These are phyloP conservation scores for Notodonta ziczac DNA, from an alignment of 2,888 invertebrate species.

Conservation along the genomic window DNA sequence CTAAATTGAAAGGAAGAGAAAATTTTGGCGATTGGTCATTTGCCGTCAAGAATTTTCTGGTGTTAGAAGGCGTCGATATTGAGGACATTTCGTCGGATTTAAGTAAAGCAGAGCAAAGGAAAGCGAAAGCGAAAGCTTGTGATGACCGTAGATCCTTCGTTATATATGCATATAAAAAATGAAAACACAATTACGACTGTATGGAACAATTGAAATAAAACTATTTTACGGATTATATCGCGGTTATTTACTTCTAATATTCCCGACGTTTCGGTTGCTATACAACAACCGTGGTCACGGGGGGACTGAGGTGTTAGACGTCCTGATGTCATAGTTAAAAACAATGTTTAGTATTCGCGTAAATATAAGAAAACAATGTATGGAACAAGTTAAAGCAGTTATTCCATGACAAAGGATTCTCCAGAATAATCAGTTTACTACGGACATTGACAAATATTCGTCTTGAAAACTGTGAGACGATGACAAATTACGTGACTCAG, in stretches of 20 bases:
- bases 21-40: constrained; percentile 3
- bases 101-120: constrained; percentile 2
- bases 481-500: constrained; percentile 6
- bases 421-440: constrained; percentile 4
- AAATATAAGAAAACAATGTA: too few relatives aligned
- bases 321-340: too few relatives aligned
- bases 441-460: constrained; percentile 4
- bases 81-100: constrained; percentile 1
- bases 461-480: constrained; percentile 6
- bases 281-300: too few relatives aligned
- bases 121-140: constrained; percentile 4
- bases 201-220: too few relatives aligned
- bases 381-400: constrained; percentile 6
- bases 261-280: too few relatives aligned
- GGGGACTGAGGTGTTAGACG: too few relatives aligned
- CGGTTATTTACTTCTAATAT: too few relatives aligned
- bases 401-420: constrained; percentile 4
- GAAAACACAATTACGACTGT: constrained; percentile 6
- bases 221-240: too few relatives aligned
- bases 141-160: constrained; percentile 5
- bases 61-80: constrained; percentile 4
- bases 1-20: constrained; percentile 5
- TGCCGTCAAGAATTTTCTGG: constrained; percentile 5
- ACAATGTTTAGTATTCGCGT: too few relatives aligned
- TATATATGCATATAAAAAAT: constrained; percentile 4